Evolutionary conservation across 2,797 vertebrate species (phyloP).

Genomic region (Megaceryle alcyon): DNA sequence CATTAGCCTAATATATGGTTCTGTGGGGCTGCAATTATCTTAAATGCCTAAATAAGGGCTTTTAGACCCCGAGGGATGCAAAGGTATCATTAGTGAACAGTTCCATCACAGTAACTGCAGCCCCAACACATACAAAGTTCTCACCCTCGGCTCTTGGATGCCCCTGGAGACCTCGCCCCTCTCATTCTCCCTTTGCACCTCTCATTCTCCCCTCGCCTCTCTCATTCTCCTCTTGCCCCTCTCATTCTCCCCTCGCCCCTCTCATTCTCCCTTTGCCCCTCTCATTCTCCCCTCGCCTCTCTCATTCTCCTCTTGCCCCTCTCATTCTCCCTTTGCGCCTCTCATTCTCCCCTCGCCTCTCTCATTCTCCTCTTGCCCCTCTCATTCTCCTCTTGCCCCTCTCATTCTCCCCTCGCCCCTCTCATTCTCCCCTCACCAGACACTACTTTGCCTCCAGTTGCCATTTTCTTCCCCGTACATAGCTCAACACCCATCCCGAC

Average conservation of each 20-base stretch:
- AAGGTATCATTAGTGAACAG: conserved; percentile 50
- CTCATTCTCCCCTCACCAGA: neutral
- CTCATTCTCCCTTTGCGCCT: neutral
- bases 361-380: too few species aligned
- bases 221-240: neutral
- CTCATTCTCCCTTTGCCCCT: neutral
- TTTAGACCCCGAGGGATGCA: conserved; percentile 11
- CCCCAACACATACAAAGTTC: neutral
- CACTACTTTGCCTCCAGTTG: neutral
- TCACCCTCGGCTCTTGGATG: neutral
- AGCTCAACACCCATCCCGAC: neutral
- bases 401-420: neutral
- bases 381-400: neutral
- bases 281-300: neutral
- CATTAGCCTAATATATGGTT: conserved; percentile 3
- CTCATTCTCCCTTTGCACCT: neutral
- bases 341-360: neutral
- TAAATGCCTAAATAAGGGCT: conserved; percentile 53
- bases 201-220: neutral
- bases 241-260: neutral
- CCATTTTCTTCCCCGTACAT: rapidly evolving
- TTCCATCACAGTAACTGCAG: neutral
- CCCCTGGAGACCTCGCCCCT: neutral
- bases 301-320: neutral
- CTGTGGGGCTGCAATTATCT: conserved; percentile 41